Evolutionary conservation across 2,113 vertebrate species (phyloP).

Genomic region (Trinectes maculatus): DNA sequence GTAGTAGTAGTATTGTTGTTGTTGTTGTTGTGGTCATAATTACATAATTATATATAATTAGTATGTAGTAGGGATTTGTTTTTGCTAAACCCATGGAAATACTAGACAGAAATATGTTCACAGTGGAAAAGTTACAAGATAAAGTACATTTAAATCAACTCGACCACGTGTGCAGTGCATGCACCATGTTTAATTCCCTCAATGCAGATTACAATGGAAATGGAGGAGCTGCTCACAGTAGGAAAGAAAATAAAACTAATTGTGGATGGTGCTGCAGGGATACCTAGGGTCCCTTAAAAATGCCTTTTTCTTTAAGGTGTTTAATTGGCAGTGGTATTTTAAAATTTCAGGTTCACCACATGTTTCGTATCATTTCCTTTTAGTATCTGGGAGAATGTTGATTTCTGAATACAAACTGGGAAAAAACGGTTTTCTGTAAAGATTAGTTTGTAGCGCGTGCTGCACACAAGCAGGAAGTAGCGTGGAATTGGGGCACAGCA

Average conservation of each 20-base stretch:
- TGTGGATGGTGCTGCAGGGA: not conserved
- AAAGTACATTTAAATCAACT: no score
- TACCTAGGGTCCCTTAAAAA: not conserved
- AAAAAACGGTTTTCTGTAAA: not conserved
- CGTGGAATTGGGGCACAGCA: slow-evolving; percentile 11
- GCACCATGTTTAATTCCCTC: not conserved
- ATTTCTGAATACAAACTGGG: not conserved
- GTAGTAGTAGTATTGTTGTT: not conserved
- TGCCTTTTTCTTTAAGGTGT: not conserved
- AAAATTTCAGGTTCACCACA: not conserved
- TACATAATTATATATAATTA: no score
- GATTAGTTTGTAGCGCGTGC: not conserved
- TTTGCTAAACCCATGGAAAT: no score
- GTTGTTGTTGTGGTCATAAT: not conserved
- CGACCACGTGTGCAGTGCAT: not conserved
- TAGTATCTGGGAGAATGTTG: not conserved
- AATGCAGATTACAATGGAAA: not conserved
- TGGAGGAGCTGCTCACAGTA: not conserved
- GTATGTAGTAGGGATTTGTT: no score
- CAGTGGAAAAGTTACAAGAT: not conserved
- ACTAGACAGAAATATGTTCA: not conserved
- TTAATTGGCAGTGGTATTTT: not conserved
- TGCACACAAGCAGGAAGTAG: not conserved
- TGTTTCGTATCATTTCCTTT: not conserved
- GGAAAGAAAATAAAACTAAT: not conserved